Evolutionary conservation across 2,113 vertebrate species (phyloP), one percentile per base, ranked within the genome.

Genomic region (Oreochromis spilurus): DNA sequence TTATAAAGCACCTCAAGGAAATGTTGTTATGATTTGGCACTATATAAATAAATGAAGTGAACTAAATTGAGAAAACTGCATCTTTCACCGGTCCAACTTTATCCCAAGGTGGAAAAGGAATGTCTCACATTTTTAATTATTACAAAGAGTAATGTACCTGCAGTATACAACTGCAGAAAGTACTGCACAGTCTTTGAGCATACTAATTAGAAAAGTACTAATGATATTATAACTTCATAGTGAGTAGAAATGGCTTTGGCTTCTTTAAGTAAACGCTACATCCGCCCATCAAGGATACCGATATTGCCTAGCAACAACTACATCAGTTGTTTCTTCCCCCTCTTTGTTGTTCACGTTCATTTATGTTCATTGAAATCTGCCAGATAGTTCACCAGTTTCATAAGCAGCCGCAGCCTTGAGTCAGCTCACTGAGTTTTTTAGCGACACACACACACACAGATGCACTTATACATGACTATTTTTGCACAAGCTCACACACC

Each of bases 361-460:
- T 94, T 95, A 95, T 95, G 94, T 95, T 95, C 94, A 95, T 95
- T 91, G 87, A 94, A 93, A 94, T 92, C 88, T 93, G 93, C 94
- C 92, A 94, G 90, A 94, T 94, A 95, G 93, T 93, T 95, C 94
- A 94, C 84, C 29, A 86, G 75, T 94, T 95, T 93, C 31, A 79
- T 90, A 93, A 95, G 92, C 87, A 89, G 88, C 86, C 79, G 9
- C 85, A 92, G 88, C 95, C 95, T 95, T 95, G 95, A 94, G 91
- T 92, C 89, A 84, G 90, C 84, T 93, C 93, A 79, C 87, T 90
- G 88, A 84, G 88, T 92, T 93, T 91, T 92, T 89, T 84, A 95
- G 91, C 87, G 88, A 50, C 78, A 90, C 67, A 86, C 62, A 87
- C 40, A 79, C n/a, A 55, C 54, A 91, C 72, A 55, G 31, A 72